Base-by-base conservation (phyloP, 2,797 vertebrate species). In the Avahi laniger region DNA sequence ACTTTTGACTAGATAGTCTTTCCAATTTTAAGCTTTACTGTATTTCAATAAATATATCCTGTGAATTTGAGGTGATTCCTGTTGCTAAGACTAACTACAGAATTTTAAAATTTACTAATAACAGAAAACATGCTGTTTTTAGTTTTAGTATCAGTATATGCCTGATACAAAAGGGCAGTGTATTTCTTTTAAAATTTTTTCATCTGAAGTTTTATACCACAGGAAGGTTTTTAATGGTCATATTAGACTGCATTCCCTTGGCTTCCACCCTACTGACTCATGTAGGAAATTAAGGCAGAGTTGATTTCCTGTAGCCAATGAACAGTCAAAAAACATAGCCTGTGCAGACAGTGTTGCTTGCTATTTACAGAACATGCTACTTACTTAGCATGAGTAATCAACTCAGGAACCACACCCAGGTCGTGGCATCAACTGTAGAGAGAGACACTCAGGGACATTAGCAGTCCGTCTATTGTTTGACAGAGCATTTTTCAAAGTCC, bases 251-350 rank as follows among this genome's bases (percentile, higher is more conserved):
- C 24, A 83, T 93, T 94, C 79, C 57, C 83, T 97, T 97, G 98
- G 97, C 96, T 98, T 98, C 97, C 96, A 97, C 92, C 94, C 98
- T 97, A 96, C 98, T 99, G 98, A 98, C 98, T 98, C 80, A 7
- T 83, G 52, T 98, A 98, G 98, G 98, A 99, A 98, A 98, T 96
- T 93, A 97, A 98, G 98, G 98, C 98, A 99, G 98, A 98, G 97
- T 97, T 97, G 97, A 98, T 98, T 99, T 99, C 99, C 99, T 98
- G 97, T 91, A 95, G 97, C 92, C 97, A 98, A 97, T 89, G 98
- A 98, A 98, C 98, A 99, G 99, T 98, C 97, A 97, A 98, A 97
- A 97, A 96, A 82, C 94, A 96, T 94, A 97, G 97, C 95, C 96
- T 95, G 97, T 98, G 97, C 97, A 98, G 98, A 88, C 91, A 97